A percentile compares a stretch with the other conserved stretches of the same genome.
phyloP scores from a whole-genome alignment of 2,113 vertebrate genomes.

The Oxyura jamaicensis region DNA sequence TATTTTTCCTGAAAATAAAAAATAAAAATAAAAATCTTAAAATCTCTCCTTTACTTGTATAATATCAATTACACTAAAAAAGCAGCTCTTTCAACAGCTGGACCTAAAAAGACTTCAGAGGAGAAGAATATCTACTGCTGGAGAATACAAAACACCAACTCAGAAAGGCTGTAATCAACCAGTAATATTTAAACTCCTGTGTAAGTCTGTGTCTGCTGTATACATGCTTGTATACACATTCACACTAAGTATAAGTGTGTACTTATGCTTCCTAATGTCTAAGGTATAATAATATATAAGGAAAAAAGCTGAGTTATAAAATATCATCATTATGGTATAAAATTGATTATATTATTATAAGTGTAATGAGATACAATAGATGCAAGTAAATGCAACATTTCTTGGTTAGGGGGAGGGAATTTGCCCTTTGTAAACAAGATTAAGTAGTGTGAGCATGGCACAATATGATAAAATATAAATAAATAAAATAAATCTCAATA shows the following conservation, averaged over 20 bases:
- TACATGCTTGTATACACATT: neutral
- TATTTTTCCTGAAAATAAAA: neutral
- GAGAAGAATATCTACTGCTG: neutral
- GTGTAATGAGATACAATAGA: neutral
- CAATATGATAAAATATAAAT: neutral
- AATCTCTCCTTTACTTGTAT: neutral
- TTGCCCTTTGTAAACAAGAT: neutral
- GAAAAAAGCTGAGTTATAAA: neutral
- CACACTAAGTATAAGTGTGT: neutral
- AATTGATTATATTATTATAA: neutral
- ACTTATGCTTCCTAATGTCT: neutral
- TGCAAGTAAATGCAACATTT: neutral
- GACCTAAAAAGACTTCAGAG: neutral
- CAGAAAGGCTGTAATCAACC: neutral
- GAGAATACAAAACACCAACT: neutral
- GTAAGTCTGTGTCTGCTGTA: neutral
- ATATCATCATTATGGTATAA: neutral
- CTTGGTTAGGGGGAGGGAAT: neutral
- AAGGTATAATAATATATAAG: neutral
- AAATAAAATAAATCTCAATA: neutral
- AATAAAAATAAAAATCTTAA: neutral
- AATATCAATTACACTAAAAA: slow-evolving; percentile 15
- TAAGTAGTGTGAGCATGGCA: neutral
- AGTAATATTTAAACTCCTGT: neutral
- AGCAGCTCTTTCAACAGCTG: neutral